A percentile compares a stretch with the other conserved stretches of the same genome.
Evolutionary conservation across 2,113 vertebrate genomes (phyloP).

Genomic region (Charina bottae): DNA sequence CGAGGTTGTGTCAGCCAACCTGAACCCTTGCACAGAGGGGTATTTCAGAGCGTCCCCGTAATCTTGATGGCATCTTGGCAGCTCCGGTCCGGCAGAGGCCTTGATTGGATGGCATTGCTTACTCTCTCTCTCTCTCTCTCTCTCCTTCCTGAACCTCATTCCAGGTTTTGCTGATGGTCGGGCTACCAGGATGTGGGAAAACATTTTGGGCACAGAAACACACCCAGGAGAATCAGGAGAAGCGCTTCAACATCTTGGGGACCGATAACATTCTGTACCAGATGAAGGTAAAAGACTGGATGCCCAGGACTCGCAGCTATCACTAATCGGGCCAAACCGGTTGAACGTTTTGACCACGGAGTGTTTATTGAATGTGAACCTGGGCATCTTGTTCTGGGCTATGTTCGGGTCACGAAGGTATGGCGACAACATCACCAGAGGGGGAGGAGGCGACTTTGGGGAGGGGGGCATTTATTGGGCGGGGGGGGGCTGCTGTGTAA

Average conservation of each 20-base stretch:
- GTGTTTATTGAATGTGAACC: too few relatives aligned
- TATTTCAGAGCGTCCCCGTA: neutral
- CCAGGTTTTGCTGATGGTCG: slow-evolving; percentile 88
- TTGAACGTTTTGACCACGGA: too few relatives aligned
- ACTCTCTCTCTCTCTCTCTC: neutral
- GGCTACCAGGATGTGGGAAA: slow-evolving; percentile 88
- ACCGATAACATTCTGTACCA: slow-evolving; percentile 81
- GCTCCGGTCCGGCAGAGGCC: too few relatives aligned
- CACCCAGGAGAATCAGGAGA: slow-evolving; percentile 79
- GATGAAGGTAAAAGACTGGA: slow-evolving; percentile 77
- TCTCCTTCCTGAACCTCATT: neutral
- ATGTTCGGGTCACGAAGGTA: too few relatives aligned
- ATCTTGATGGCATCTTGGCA: neutral
- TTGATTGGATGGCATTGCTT: neutral
- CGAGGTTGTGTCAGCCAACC: neutral
- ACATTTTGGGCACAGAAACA: slow-evolving; percentile 83
- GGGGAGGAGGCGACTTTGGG: too few relatives aligned
- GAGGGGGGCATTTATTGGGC: too few relatives aligned
- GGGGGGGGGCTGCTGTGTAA: too few relatives aligned
- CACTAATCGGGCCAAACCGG: too few relatives aligned
- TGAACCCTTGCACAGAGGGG: neutral
- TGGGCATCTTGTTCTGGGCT: too few relatives aligned
- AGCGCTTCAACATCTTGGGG: slow-evolving; percentile 81
- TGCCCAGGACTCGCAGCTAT: neutral
- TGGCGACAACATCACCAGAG: too few relatives aligned